Evolutionary conservation across 2,888 invertebrate genomes (phyloP), one percentile per base, ranked within the genome.

Genomic region (Hoplodrina ambigua): DNA sequence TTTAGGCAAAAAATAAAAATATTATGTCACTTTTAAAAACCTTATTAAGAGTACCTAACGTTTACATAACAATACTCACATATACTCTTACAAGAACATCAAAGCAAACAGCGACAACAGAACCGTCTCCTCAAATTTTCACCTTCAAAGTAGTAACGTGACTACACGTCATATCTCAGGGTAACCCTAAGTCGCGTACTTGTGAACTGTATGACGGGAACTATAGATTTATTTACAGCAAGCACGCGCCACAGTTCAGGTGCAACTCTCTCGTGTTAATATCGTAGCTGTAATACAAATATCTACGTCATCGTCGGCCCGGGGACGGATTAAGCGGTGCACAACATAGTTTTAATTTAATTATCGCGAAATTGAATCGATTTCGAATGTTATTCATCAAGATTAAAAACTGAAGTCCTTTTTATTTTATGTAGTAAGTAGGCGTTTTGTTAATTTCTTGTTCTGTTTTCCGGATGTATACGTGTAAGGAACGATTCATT

Each of bases 191-290:
- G 85, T 83, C 82, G 77, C 81, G 75, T 75, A 85, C 81, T 85
- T 81, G 79, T 77, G 78, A 84, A 82, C 78, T 71, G 78, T 81
- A 77, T 73, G 79, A 75, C 69, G 73, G 59, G 66, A 81, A 62
- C 75, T 80, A 85, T 84, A 80, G 85, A 89, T 87, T 87, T 88
- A 88, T 88, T 87, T 85, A 85, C 85, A 81, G 77, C 65, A 66
- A 65, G 77, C 86, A 86, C 87, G 84, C 83, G 83, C 78, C 80
- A 55, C 78, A 82, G 80, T 85, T 88, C 88, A 89, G 88, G 88
- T 90, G 90, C 88, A 90, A 83, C 84, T 85, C 83, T 85, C 82
- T 86, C 76, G 84, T 87, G 86, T 87, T 90, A 90, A 89, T 89
- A 88, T 89, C 84, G 82, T 82, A 87, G 80, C 85, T 86, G 84